Conservation (phyloP, 1,140 invertebrate genomes). For the Tachypleus tridentatus region DNA sequence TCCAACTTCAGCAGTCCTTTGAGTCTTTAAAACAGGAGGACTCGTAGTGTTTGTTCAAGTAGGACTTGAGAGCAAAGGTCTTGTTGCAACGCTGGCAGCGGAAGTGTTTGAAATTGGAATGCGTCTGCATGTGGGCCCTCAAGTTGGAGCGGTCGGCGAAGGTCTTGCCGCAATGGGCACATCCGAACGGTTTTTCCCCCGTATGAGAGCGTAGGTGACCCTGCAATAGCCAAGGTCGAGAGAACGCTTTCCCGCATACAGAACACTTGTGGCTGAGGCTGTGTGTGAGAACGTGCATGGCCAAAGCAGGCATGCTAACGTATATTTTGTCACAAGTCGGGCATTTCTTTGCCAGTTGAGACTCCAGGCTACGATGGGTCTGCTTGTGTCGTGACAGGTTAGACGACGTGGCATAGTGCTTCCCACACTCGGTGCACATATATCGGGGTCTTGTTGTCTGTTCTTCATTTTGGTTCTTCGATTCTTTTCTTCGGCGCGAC, state of each 20-base stretch:
- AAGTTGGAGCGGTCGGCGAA: constrained; percentile 97
- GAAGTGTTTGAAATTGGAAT: constrained; percentile 91
- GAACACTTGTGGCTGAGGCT: constrained; percentile 57
- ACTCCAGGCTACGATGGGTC: constrained; percentile 85
- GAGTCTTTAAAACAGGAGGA: constrained; percentile 80
- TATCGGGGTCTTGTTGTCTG: constrained; percentile 52
- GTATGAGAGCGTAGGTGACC: constrained; percentile 91
- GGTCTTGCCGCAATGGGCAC: constrained; percentile 95
- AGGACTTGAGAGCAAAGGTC: constrained; percentile 97
- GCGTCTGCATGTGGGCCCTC: constrained; percentile 95
- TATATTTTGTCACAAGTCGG: constrained; percentile 85
- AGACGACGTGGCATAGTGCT: constrained; percentile 89
- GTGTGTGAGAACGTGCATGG: constrained; percentile 92
- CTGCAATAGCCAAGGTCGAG: constrained; percentile 87
- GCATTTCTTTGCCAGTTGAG: constrained; percentile 83
- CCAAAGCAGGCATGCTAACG: constrained; percentile 92
- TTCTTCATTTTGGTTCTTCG: constrained; percentile 9
- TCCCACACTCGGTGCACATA: constrained; percentile 91
- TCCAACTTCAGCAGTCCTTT: no score
- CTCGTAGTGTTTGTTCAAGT: constrained; percentile 97
- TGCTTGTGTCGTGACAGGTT: constrained; percentile 94
- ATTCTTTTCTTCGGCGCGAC: constrained; percentile 48
- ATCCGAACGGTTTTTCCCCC: constrained; percentile 96
- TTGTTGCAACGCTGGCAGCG: constrained; percentile 88
- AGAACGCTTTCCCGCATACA: constrained; percentile 91